phyloP scores from a whole-genome alignment of 2,888 invertebrate species.

The Drosophila putrida region DNA sequence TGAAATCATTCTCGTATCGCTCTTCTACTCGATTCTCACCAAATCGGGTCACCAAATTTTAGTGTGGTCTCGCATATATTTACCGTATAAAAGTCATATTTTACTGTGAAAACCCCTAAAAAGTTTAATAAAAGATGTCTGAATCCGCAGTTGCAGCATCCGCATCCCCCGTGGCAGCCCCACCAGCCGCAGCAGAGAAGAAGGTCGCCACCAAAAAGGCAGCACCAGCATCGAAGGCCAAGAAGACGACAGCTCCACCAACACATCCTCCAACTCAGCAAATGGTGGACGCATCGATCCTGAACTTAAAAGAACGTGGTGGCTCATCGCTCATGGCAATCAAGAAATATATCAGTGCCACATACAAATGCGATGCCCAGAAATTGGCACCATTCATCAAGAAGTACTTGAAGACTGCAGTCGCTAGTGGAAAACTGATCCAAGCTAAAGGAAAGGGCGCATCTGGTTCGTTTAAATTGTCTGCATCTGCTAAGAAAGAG shows the following conservation, averaged over 20 bases:
- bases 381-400: slow-evolving; percentile 87
- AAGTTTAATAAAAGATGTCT: slow-evolving; percentile 44
- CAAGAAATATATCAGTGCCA: slow-evolving; percentile 57
- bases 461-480: slow-evolving; percentile 61
- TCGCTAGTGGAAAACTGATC: slow-evolving; percentile 86
- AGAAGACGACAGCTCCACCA: slow-evolving; percentile 29
- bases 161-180: slow-evolving; percentile 48
- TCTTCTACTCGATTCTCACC: slow-evolving; percentile 41
- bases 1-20: slow-evolving; percentile 14
- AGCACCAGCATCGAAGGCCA: slow-evolving; percentile 29
- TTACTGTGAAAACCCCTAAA: slow-evolving; percentile 16
- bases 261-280: slow-evolving; percentile 55
- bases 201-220: slow-evolving; percentile 44
- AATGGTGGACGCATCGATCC: slow-evolving; percentile 57
- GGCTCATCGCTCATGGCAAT: slow-evolving; percentile 61
- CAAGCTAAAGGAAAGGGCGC: slow-evolving; percentile 71
- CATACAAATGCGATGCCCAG: slow-evolving; percentile 58
- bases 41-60: slow-evolving; percentile 24
- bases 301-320: slow-evolving; percentile 57
- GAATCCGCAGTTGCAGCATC: slow-evolving; percentile 46
- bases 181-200: slow-evolving; percentile 34
- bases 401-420: slow-evolving; percentile 87
- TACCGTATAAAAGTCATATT: slow-evolving; percentile 7
- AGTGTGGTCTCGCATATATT: background rate
- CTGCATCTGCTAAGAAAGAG: slow-evolving; percentile 53